A percentile compares a stretch with the other conserved stretches of the same genome.
phyloP scores from a whole-genome alignment of 2,113 vertebrate species.

The Microcebus murinus region DNA sequence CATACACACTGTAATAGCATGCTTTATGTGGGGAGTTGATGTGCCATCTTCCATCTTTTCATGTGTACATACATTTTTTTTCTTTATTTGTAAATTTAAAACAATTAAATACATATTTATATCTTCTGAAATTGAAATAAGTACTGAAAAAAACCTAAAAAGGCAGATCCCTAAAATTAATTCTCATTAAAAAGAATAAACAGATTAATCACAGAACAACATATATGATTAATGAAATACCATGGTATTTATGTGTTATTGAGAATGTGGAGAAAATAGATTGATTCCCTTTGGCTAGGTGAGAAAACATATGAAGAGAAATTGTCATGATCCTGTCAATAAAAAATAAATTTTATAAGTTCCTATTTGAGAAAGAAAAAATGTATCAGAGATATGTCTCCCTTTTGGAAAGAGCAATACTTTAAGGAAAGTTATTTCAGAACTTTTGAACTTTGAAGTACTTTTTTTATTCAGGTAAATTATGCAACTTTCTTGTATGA shows the following conservation, averaged over 20 bases:
- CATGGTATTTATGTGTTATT: not conserved
- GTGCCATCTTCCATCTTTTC: not conserved
- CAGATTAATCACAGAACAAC: not conserved
- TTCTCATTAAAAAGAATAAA: not conserved
- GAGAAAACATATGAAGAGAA: not conserved
- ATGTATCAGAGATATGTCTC: not conserved
- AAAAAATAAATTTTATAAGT: not conserved
- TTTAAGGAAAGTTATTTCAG: not conserved
- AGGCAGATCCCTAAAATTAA: accelerated
- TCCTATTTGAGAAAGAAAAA: not conserved
- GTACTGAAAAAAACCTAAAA: not conserved
- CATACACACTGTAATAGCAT: not conserved
- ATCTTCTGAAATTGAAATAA: not conserved
- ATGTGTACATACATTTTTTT: not conserved
- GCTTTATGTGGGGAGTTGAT: not conserved
- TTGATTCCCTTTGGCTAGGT: not conserved
- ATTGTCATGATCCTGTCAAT: not conserved
- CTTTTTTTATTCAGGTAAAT: not conserved
- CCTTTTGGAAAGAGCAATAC: not conserved
- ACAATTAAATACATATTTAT: not conserved
- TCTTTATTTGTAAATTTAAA: not conserved
- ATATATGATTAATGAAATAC: not conserved
- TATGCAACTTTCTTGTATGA: not conserved
- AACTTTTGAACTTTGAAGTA: not conserved
- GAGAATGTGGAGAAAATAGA: not conserved